Evolutionary conservation across 2,797 vertebrate species (phyloP).

Genomic region (Tapirus indicus): DNA sequence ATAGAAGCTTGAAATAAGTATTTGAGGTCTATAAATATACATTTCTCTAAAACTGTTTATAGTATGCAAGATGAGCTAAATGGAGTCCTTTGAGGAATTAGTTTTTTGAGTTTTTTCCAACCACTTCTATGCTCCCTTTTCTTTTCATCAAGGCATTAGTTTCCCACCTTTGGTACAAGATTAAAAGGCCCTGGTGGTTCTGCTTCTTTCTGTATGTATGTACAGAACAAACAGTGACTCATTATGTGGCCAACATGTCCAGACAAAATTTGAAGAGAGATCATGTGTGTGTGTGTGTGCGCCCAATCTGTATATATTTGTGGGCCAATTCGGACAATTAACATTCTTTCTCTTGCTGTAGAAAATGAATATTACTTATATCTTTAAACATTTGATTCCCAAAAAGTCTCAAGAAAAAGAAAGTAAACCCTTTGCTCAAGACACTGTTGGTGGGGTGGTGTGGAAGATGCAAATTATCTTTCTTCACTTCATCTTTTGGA

Average conservation of each 20-base stretch:
- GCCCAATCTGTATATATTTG: neutral
- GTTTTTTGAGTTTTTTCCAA: slow-evolving; percentile 55
- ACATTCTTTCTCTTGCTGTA: slow-evolving; percentile 36
- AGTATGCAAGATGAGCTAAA: neutral
- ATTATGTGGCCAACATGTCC: slow-evolving; percentile 66
- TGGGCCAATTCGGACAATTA: slow-evolving; percentile 46
- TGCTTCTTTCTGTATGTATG: slow-evolving; percentile 64
- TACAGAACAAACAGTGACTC: slow-evolving; percentile 69
- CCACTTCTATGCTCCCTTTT: slow-evolving; percentile 2
- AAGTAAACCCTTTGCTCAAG: slow-evolving; percentile 33
- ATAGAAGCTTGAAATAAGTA: neutral
- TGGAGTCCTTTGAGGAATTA: slow-evolving; percentile 35
- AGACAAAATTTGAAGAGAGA: slow-evolving; percentile 75
- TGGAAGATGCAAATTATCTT: neutral
- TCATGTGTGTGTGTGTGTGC: neutral
- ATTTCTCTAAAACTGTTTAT: slow-evolving; percentile 4
- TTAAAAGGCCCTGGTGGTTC: slow-evolving; percentile 71
- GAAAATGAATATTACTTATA: slow-evolving; percentile 32
- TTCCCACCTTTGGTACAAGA: slow-evolving; percentile 65
- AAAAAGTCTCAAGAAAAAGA: neutral
- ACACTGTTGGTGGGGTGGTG: neutral
- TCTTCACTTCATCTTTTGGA: slow-evolving; percentile 18
- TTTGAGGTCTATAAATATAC: neutral
- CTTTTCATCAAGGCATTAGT: slow-evolving; percentile 61
- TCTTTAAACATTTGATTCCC: slow-evolving; percentile 30